Evolutionary conservation across 2,888 invertebrate species (phyloP).

Genomic region (Drosophila kambysellisi): DNA sequence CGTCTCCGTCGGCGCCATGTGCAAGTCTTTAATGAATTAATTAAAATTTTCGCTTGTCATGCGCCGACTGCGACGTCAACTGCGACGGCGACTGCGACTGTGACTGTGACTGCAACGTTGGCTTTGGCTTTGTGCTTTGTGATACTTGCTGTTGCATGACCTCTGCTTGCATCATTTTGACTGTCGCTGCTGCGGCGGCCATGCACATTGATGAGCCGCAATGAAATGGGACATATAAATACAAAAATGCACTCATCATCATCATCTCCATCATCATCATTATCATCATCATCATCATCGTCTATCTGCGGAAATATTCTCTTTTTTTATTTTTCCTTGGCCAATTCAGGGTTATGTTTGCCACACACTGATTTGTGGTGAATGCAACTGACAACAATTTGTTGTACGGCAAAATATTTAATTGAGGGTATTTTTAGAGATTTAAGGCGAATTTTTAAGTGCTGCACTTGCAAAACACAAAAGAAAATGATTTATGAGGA

Average conservation of each 20-base stretch:
- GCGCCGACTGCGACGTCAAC: slow-evolving; percentile 19
- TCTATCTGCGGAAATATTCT: slow-evolving; percentile 44
- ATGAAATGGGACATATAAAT: slow-evolving; percentile 37
- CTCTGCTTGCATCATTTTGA: slow-evolving; percentile 61
- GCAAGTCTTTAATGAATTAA: slow-evolving; percentile 75
- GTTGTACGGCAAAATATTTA: neutral
- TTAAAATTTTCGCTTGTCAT: slow-evolving; percentile 62
- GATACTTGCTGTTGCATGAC: slow-evolving; percentile 56
- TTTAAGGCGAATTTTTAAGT: neutral
- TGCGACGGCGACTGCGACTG: slow-evolving; percentile 3
- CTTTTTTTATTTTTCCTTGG: slow-evolving; percentile 27
- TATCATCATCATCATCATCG: neutral
- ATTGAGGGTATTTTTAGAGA: neutral
- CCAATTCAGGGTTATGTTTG: slow-evolving; percentile 44
- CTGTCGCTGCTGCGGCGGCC: slow-evolving; percentile 32
- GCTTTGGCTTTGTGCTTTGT: slow-evolving; percentile 11
- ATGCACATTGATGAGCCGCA: slow-evolving; percentile 45
- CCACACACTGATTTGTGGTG: slow-evolving; percentile 12
- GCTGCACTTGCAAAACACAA: neutral
- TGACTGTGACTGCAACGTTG: slow-evolving; percentile 10
- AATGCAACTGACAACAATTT: neutral
- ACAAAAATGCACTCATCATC: slow-evolving; percentile 1
- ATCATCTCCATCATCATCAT: neutral
- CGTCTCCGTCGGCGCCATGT: slow-evolving; percentile 53
- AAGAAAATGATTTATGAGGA: neutral